Base-by-base conservation (phyloP, 2,113 vertebrate species). In the Caranx melampygus region DNA sequence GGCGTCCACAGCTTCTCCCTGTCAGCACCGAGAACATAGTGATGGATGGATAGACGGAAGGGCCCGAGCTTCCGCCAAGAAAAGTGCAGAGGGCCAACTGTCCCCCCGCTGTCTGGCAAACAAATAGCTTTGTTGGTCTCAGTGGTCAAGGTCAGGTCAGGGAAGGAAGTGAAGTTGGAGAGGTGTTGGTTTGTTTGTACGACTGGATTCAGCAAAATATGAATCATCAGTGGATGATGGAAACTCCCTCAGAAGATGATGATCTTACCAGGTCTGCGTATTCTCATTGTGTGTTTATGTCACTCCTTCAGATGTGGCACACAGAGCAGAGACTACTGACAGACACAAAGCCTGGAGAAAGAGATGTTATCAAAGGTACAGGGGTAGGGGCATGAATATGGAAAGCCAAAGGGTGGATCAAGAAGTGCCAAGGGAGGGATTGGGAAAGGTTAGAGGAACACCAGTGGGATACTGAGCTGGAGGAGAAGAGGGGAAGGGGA, bases 21-120 rank as follows among this genome's bases (percentile, higher is more conserved):
- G 89, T 92, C 89, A 81, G 13, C 65, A 21, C 40, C 79, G 40
- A 73, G 81, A 82, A 79, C 89, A 75, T 20, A 44, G 74, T 90
- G 84, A 92, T 91, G 75, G 85, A 91, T 92, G 66, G 71, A 64
- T 18, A 20, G 68, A 75, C 3, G 16, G 44, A 72, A 47, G 73
- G 15, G 37, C 20, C 49, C 13, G 58, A 59, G 81, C 45, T 87
- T 75, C 45, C 70, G 55, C 57, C 54, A 61, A 35, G 73, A 72
- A 37, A 58, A 21, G 63, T 1, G 31, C 77, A 42, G 71, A 64
- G 61, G 63, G 85, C 55, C 62, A 69, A 51, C 59, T 59, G 68
- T 69, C 65, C 81, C 72, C 72, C 52, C 21, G 54, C 75, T 83
- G 83, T 88, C 87, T 55, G 12, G 60, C 44, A 80, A 81, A 88